Evolutionary conservation across 2,113 vertebrate species (phyloP), one percentile per base, ranked within the genome.

Genomic region (Epinephelus cyanopodus): DNA sequence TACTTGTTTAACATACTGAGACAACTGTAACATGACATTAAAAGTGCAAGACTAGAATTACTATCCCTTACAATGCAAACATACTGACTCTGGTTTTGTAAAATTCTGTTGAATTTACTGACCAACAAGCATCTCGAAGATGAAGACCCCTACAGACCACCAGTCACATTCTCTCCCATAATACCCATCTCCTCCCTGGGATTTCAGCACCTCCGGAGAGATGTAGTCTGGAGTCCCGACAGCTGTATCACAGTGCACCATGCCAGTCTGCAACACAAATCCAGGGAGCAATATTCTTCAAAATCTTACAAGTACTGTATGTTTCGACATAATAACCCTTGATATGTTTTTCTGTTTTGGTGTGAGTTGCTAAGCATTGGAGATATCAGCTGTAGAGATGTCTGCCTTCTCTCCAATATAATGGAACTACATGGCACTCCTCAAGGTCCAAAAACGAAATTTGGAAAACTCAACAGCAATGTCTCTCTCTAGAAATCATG

Each of bases 81-180:
- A 0, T 13, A 21, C 60, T 4, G 63, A 10, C 14, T 1, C 12
- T n/a, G 4, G 4, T 17, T 63, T 10, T 50, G 39, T 13, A 18
- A 37, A 45, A 37, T 12, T 19, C 4, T 4, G 37, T 33, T 60
- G 56, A 64, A 67, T 27, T 54, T 11, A 97, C 98, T 97, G 88
- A 99, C 98, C 98, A 56, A 99, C 98, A 12, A 99, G 95, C 97
- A 99, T 97, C 93, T 99, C 98, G 66, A 97, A 99, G 77, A 99
- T 97, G 94, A 99, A 99, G 92, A 99, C 98, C 63, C 98, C 98
- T 0, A 99, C 98, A 27, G 98, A 99, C 98, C 98, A 99, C 98
- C 98, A 99, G 94, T 99, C 98, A 48, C 98, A 99, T 72, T 99
- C 98, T 82, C 98, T 96, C 23, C 98, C 98, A 6, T 99, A 99